Evolutionary conservation across 2,888 invertebrate genomes (phyloP), one percentile per base, ranked within the genome.

Genomic region (Sepiola atlantica): DNA sequence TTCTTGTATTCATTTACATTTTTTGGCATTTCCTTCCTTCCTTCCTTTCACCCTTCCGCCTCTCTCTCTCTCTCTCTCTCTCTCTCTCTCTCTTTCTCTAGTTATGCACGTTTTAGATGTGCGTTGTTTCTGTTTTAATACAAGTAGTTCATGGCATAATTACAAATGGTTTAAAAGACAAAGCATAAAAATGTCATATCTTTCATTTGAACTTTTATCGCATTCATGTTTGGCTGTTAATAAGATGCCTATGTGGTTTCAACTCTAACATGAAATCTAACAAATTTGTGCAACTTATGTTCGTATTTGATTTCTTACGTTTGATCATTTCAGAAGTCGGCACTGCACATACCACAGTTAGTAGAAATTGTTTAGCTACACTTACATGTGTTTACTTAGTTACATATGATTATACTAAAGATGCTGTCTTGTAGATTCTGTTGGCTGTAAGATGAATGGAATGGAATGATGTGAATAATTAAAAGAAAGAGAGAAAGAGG

Each of bases 1-100:
- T n/a, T 77, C 77, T 77, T 77, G 77, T n/a, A n/a, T 77, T 77
- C n/a, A 77, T 77, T 77, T 77, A 77, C n/a, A 77, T 77, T n/a
- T 32, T 3, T 77, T 77, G 77, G 16, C 20, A n/a, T 77, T 77
- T 14, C 45, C 45, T 45, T 45, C 8, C 45, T 45, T 45, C 8
- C n/a, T n/a, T 12, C n/a, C 16, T n/a, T 16, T n/a, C 77, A n/a
- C 77, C 3, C n/a, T 16, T 10, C n/a, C n/a, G n/a, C 18, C n/a
- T 77, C 16, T 77, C 16, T 10, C 8, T 21, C 12, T 77, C n/a
- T 77, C 1, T n/a, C 14, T 77, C n/a, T n/a, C 1, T n/a, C 14
- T n/a, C 77, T 77, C 77, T 3, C 77, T 16, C 2, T n/a, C n/a
- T 16, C n/a, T 77, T 14, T 77, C 16, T 28, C 45, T 21, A 21